Percentiles rank a stretch among this genome's conserved stretches.
Conservation (phyloP, 2,888 invertebrate genomes). For the Tetranychus truncatus region DNA sequence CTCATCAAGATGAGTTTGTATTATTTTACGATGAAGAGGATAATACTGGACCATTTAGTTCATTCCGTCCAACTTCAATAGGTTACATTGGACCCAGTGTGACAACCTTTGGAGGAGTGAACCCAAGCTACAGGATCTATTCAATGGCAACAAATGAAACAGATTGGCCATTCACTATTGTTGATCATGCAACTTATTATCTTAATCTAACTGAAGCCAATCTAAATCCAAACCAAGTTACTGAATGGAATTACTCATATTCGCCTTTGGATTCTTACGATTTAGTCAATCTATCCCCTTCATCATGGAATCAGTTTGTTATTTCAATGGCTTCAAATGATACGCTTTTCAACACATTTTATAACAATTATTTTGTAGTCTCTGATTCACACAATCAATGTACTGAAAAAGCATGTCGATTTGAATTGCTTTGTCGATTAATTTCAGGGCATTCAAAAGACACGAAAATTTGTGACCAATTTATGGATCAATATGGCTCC, state of each 20-base stretch:
- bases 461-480: constrained; percentile 38
- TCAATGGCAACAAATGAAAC: constrained; percentile 23
- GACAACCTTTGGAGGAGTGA: constrained; percentile 51
- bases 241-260: constrained; percentile 65
- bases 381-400: constrained; percentile 18
- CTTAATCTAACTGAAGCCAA: constrained; percentile 88
- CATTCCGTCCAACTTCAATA: constrained; percentile 41
- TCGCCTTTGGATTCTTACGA: constrained; percentile 51
- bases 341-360: constrained; percentile 66
- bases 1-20: constrained; percentile 82
- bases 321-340: constrained; percentile 71
- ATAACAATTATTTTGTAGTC: constrained; percentile 41
- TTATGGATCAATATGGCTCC: constrained; percentile 28
- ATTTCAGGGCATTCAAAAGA: constrained; percentile 22
- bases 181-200: constrained; percentile 88
- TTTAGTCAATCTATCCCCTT: constrained; percentile 62
- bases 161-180: constrained; percentile 38
- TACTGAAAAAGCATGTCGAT: constrained; percentile 19
- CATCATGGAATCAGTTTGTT: constrained; percentile 76
- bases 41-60: background rate
- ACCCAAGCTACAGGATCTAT: constrained; percentile 84
- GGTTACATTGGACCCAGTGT: constrained; percentile 69
- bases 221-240: constrained; percentile 33
- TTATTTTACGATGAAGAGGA: constrained; percentile 41
- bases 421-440: constrained; percentile 22